Conservation (phyloP, 1,140 invertebrate genomes). For the Trichonephila clavipes region DNA sequence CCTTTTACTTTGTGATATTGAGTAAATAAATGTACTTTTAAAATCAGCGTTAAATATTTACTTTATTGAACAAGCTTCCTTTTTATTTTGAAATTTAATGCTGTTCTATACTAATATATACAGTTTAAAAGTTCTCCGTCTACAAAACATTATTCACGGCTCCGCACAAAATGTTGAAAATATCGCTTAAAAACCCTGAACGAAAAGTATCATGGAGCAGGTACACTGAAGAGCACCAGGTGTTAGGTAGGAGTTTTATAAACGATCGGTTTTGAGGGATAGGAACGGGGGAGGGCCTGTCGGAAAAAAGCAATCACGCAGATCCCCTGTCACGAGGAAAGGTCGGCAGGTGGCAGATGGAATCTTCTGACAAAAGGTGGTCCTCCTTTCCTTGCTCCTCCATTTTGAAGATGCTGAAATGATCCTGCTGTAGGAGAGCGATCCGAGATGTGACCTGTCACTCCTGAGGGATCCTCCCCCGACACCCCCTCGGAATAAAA, state of each 20-base stretch:
- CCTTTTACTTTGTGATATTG: too few species aligned
- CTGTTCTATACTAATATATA: too few species aligned
- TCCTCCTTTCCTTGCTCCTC: not conserved
- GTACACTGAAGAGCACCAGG: slow-evolving; percentile 1
- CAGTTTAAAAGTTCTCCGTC: too few species aligned
- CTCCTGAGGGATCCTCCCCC: not conserved
- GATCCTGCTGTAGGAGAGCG: not conserved
- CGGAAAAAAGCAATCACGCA: slow-evolving; percentile 31
- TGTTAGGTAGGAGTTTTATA: slow-evolving; percentile 21
- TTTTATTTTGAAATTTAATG: too few species aligned
- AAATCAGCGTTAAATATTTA: too few species aligned
- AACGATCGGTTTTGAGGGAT: not conserved
- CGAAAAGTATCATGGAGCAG: not conserved
- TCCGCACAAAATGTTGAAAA: not conserved
- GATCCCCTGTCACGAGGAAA: slow-evolving; percentile 17
- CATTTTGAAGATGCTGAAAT: slow-evolving; percentile 21
- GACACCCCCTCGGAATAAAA: not conserved
- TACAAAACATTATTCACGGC: too few species aligned
- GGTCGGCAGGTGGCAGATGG: slow-evolving; percentile 4
- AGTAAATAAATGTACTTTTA: too few species aligned
- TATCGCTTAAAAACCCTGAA: not conserved
- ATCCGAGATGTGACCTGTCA: not conserved
- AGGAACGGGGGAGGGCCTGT: not conserved
- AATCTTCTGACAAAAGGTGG: slow-evolving; percentile 10
- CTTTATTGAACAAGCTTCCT: too few species aligned